Evolutionary conservation across 2,797 vertebrate species (phyloP), one percentile per base, ranked within the genome.

Genomic region (Pelochelys cantorii): DNA sequence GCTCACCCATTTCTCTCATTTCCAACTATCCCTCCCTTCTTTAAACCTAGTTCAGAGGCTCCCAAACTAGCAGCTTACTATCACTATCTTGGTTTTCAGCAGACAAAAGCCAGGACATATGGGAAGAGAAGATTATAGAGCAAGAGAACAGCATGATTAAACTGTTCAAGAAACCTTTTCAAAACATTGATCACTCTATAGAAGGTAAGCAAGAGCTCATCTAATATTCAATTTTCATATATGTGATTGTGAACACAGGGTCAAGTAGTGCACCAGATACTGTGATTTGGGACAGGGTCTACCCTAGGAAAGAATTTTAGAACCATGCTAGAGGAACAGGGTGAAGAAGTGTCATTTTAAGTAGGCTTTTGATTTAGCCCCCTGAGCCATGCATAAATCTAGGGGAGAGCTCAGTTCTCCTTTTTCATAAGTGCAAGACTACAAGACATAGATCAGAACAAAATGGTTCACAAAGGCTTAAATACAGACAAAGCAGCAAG

Each of bases 241-340:
- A 79, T 0, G 0, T 86, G 14, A 62, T n/a, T 87, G 79, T 53
- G 17, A n/a, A 93, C 93, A 79, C 53, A 71, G 92, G 23, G 34
- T 60, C 62, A 91, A 84, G n/a, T 62, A 52, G 42, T 37, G 20
- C 18, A 85, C 42, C 56, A 3, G 54, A 78, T 20, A 79, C 20
- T 62, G 77, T 95, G 83, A 60, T 85, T 85, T 89, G 84, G 94
- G 77, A 81, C 9, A 56, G 53, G 60, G 89, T 83, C 53, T 59
- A 85, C 78, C 71, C 71, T 83, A 56, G 48, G n/a, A 89, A 95
- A 90, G 83, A 82, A 86, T 94, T 87, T 85, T 54, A 85, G 78
- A 85, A 78, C 25, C 29, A 82, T 90, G 31, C 23, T 94, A 84
- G 37, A 80, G 12, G 79, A 88, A 52, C 7, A 74, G 15, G n/a